Conservation (phyloP, 2,113 vertebrate genomes). For the Hystrix brachyura region DNA sequence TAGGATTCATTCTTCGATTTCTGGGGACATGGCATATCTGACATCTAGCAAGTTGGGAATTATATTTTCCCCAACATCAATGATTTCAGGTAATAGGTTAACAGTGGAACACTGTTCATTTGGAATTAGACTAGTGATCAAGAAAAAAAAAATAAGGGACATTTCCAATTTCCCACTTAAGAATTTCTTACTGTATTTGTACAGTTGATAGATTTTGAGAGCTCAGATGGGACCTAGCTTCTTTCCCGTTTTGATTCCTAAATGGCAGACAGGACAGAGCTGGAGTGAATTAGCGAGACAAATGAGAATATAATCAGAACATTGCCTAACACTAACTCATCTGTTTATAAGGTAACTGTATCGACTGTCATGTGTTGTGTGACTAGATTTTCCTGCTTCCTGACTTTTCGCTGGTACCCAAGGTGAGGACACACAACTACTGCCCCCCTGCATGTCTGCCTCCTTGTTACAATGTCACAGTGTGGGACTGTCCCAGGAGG, state of each 20-base stretch:
- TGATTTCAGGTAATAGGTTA: constrained; percentile 1
- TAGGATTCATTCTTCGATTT: background rate
- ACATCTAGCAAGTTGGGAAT: background rate
- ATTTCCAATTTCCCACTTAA: constrained; percentile 67
- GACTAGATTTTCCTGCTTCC: constrained; percentile 78
- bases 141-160: constrained; percentile 75
- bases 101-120: constrained; percentile 74
- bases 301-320: constrained; percentile 69
- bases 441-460: accelerated
- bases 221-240: constrained; percentile 74
- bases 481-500: accelerated
- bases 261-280: constrained; percentile 73
- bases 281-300: constrained; percentile 77
- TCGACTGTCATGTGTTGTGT: constrained; percentile 76
- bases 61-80: background rate
- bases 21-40: background rate
- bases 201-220: constrained; percentile 77
- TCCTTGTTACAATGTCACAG: background rate
- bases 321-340: constrained; percentile 78
- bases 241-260: constrained; percentile 74
- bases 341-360: constrained; percentile 76
- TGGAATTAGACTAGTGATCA: constrained; percentile 75
- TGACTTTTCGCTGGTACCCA: constrained; percentile 51
- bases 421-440: background rate
- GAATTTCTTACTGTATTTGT: constrained; percentile 65